phyloP scores from a whole-genome alignment of 23 tunicate species.

The Trididemnum clinides region DNA sequence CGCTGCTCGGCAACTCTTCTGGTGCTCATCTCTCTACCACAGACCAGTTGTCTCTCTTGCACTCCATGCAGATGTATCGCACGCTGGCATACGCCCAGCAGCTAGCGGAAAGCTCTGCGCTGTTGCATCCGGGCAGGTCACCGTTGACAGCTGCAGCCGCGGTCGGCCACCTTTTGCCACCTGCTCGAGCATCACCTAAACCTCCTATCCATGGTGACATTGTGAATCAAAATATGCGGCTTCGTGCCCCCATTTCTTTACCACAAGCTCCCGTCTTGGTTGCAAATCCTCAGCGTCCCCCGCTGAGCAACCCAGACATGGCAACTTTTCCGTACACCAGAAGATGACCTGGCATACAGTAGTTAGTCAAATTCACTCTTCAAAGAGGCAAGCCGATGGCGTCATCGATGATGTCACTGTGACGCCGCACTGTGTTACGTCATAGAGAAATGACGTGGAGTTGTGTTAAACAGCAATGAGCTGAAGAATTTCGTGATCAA shows the following conservation, averaged over 20 bases:
- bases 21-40: neutral
- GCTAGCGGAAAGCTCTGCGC: neutral
- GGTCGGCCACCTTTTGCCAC: neutral
- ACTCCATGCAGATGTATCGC: neutral
- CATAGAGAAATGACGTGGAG: too few relatives aligned
- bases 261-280: conserved; percentile 12
- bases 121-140: neutral
- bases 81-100: neutral
- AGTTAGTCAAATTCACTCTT: neutral
- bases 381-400: neutral
- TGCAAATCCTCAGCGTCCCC: neutral
- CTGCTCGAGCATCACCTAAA: neutral
- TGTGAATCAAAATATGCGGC: neutral
- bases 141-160: neutral
- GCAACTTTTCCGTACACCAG: neutral
- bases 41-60: neutral
- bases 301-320: neutral
- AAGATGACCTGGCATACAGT: neutral
- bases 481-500: too few relatives aligned
- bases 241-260: neutral
- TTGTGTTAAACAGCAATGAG: too few relatives aligned
- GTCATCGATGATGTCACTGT: conserved; percentile 23
- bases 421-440: conserved; percentile 21
- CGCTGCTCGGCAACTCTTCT: neutral
- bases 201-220: neutral